Conservation (phyloP, 53 echinoderm and acorn worm species). For the Holothuria scabra region DNA sequence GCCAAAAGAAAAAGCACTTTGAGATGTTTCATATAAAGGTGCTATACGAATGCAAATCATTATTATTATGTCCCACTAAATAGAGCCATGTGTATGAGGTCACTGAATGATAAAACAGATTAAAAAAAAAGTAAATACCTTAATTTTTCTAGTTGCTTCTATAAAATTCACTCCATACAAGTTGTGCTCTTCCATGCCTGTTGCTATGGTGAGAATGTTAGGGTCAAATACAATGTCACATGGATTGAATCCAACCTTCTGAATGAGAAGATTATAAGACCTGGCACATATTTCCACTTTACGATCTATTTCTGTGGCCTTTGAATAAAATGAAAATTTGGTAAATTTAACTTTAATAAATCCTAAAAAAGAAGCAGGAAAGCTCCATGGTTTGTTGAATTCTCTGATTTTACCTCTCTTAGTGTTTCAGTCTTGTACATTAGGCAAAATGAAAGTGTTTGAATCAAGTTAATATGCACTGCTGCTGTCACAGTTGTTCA, state of each 20-base stretch:
- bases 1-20: too few relatives aligned
- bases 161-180: constrained; percentile 95
- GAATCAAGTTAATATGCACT: too few relatives aligned
- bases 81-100: background rate
- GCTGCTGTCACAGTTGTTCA: too few relatives aligned
- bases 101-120: too few relatives aligned
- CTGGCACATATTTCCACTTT: constrained; percentile 94
- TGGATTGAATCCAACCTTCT: constrained; percentile 83
- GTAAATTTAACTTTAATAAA: background rate
- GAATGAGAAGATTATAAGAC: constrained; percentile 81
- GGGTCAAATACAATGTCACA: constrained; percentile 99
- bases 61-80: background rate
- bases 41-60: too few relatives aligned
- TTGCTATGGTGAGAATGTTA: constrained; percentile 98
- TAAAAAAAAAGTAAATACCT: constrained; percentile 72
- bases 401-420: too few relatives aligned
- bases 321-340: background rate
- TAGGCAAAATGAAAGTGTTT: too few relatives aligned
- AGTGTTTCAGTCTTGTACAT: too few relatives aligned
- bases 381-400: too few relatives aligned
- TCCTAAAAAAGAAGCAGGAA: too few relatives aligned
- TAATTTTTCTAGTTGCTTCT: constrained; percentile 75
- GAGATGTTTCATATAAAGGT: too few relatives aligned
- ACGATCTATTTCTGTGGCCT: constrained; percentile 89
- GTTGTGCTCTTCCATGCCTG: constrained; percentile 98